A percentile compares a stretch with the other conserved stretches of the same genome.
Conservation (phyloP, 2,888 invertebrate species). For the Pyrrhosoma nymphula region DNA sequence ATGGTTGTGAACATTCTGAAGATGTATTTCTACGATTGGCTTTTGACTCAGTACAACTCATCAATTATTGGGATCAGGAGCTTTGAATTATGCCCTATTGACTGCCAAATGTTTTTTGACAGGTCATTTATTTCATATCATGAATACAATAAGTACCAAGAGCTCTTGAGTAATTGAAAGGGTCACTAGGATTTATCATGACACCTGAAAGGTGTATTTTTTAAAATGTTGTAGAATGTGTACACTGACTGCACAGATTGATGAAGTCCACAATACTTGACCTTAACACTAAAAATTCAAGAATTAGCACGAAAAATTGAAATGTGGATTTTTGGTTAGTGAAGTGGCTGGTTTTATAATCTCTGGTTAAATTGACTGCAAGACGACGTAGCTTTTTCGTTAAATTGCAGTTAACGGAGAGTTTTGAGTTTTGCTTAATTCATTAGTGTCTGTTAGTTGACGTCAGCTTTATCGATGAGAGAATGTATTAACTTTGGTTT, state of each 20-base stretch:
- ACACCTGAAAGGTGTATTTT: not conserved
- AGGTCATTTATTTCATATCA: slow-evolving; percentile 23
- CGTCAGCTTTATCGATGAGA: too few species aligned
- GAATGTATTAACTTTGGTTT: too few species aligned
- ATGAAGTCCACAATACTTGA: not conserved
- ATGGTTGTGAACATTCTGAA: slow-evolving; percentile 26
- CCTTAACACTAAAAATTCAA: not conserved
- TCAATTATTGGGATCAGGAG: not conserved
- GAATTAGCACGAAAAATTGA: not conserved
- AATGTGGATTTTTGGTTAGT: not conserved
- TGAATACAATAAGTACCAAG: not conserved
- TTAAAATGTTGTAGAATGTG: not conserved
- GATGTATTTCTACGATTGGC: not conserved
- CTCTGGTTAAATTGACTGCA: too few species aligned
- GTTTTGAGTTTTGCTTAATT: too few species aligned
- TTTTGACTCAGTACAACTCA: slow-evolving; percentile 11
- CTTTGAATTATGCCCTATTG: not conserved
- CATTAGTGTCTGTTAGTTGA: too few species aligned
- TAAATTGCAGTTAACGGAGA: too few species aligned
- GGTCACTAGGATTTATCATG: not conserved
- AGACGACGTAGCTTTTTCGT: too few species aligned
- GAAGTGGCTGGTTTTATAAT: too few species aligned
- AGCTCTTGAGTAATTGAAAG: not conserved
- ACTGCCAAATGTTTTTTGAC: slow-evolving; percentile 18
- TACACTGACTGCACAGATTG: slow-evolving; percentile 4